phyloP scores from a whole-genome alignment of 2,113 vertebrate species.

The Corythaixoides concolor region DNA sequence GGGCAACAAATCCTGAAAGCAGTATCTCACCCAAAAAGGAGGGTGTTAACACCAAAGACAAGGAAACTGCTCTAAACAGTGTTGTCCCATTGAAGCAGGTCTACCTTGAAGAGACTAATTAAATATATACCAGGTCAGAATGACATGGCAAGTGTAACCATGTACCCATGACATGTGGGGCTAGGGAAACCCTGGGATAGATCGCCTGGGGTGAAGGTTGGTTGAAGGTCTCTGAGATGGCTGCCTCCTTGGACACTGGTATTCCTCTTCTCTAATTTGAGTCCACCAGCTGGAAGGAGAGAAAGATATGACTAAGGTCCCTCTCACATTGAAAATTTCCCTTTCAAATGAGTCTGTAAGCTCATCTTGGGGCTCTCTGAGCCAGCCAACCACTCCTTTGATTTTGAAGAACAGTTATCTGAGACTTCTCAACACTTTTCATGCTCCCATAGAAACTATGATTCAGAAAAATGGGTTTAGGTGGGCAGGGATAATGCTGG shows the following conservation, averaged over 20 bases:
- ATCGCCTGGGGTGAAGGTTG: rapidly evolving
- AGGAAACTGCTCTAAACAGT: background rate
- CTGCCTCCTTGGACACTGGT: background rate
- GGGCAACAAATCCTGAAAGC: background rate
- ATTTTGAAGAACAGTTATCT: background rate
- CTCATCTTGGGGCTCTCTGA: background rate
- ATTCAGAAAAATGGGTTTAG: background rate
- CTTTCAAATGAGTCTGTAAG: background rate
- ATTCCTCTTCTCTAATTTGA: background rate
- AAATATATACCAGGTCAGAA: background rate
- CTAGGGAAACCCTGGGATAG: background rate
- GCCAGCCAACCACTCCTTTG: background rate
- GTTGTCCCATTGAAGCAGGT: background rate
- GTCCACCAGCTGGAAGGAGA: background rate
- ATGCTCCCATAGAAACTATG: background rate
- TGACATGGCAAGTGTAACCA: background rate
- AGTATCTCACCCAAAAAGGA: background rate
- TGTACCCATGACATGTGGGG: too few species aligned
- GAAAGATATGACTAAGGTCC: background rate
- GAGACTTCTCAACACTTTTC: background rate
- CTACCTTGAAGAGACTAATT: background rate
- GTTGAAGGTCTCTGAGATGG: background rate
- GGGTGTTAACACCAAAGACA: background rate
- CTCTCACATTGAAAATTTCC: background rate
- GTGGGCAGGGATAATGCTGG: background rate